These are phyloP conservation scores for Cheilosia vernalis DNA, from an alignment of 2,888 invertebrate genomes.

Conservation along the genomic window DNA sequence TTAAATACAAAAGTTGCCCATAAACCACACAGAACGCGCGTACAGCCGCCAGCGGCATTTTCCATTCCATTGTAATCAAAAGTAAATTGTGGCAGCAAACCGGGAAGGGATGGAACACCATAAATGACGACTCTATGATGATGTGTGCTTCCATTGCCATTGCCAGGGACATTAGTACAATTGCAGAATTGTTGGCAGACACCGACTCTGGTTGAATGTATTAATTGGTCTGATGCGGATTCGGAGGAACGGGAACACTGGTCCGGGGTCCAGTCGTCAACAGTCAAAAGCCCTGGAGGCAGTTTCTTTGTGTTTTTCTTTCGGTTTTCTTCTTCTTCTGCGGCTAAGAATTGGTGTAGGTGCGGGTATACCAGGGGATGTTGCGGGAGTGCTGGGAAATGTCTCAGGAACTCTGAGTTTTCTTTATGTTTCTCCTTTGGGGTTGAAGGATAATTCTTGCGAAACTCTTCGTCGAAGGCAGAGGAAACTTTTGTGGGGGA, in stretches of 20 bases:
- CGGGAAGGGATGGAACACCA: constrained; percentile 8
- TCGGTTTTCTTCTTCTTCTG: constrained; percentile 45
- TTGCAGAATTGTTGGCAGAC: constrained; percentile 17
- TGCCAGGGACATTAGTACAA: constrained; percentile 39
- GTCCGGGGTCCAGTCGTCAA: constrained; percentile 40
- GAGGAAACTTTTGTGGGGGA: constrained; percentile 41
- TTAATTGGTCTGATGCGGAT: constrained; percentile 65
- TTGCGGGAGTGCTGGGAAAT: constrained; percentile 14
- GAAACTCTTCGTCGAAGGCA: constrained; percentile 21
- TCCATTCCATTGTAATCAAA: constrained; percentile 64
- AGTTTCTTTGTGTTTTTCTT: constrained; percentile 43
- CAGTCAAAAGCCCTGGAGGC: constrained; percentile 35
- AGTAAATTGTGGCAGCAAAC: constrained; percentile 52
- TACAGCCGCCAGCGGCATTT: constrained; percentile 52
- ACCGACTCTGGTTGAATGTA: constrained; percentile 42
- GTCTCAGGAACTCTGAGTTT: constrained; percentile 35
- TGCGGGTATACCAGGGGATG: too few relatives aligned
- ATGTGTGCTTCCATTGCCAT: constrained; percentile 44
- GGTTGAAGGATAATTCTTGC: constrained; percentile 23
- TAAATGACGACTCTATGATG: constrained; percentile 27
- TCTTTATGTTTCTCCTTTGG: constrained; percentile 30
- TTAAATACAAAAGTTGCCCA: constrained; percentile 74
- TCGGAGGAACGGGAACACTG: constrained; percentile 3
- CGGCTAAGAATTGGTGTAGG: constrained; percentile 17
- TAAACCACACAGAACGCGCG: constrained; percentile 54